Evolutionary conservation across 2,888 invertebrate genomes (phyloP), one percentile per base, ranked within the genome.

Genomic region (Toxonevra muliebris): DNA sequence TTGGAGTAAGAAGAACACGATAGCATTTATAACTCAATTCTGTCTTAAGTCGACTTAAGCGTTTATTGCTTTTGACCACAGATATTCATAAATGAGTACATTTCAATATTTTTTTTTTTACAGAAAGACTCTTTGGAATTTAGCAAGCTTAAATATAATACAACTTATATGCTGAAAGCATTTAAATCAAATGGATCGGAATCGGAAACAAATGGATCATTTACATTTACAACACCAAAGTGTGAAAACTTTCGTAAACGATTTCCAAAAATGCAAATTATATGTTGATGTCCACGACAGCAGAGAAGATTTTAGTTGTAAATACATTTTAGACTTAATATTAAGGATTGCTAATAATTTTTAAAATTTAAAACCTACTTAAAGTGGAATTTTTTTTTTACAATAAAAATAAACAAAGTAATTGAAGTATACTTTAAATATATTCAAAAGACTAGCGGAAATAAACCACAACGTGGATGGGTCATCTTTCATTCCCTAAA

Each of bases 121-220:
- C 77, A 85, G 85, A 84, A 82, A 65, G 80, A 84, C 71, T 78
- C 83, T 3, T 71, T 84, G 69, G 85, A 84, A 71, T 85, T 85
- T 68, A 81, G 78, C 68, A 83, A 82, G 72, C 72, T 85, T 1
- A 83, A 81, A 74, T 85, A 82, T 66, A 79, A 83, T 61, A 84
- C 85, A 64, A 80, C 81, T 10, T 85, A 85, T 65, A 79, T 80
- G 57, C 74, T 84, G 17, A 77, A 79, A 66, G 75, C 78, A 30
- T 73, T 79, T 41, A 74, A 74, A 2, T 66, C 74, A 45, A 77
- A 58, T 73, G 63, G 19, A 4, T 15, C 53, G n/a, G 57, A 30
- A 9, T 54, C 58, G 19, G 13, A 75, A 19, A 69, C 74, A 7
- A 60, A 74, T 61, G 76, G 73, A 60, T 69, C 74, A 9, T 80